Conservation (phyloP, 2,113 vertebrate species). For the Indicator maculatus region DNA sequence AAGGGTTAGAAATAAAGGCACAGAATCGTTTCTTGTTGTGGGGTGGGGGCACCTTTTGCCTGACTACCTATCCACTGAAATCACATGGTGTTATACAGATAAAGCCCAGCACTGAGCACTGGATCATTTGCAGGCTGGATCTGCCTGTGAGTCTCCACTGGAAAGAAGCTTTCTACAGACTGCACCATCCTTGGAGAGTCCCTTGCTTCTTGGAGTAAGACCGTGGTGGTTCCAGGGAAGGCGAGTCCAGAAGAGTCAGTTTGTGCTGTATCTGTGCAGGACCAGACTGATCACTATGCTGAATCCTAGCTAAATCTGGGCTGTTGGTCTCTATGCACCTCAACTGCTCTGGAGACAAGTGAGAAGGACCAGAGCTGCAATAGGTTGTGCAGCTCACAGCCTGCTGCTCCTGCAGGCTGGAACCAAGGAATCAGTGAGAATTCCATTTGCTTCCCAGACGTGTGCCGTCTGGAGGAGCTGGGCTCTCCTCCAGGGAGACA, state of each 20-base stretch:
- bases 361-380: not conserved
- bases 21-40: not conserved
- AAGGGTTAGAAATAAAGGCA: not conserved
- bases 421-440: not conserved
- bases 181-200: not conserved
- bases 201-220: not conserved
- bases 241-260: not conserved
- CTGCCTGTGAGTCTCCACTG: not conserved
- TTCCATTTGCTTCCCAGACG: not conserved
- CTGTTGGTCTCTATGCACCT: accelerated
- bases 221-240: accelerated
- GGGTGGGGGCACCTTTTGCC: not conserved
- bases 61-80: not conserved
- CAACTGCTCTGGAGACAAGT: not conserved
- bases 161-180: not conserved
- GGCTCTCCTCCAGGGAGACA: not conserved
- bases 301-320: not conserved
- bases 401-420: not conserved
- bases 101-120: not conserved
- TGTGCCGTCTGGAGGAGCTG: not conserved
- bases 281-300: not conserved
- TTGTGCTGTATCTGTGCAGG: accelerated
- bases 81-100: too few relatives aligned
- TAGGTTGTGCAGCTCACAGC: not conserved
- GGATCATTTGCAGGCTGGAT: not conserved